These are phyloP conservation scores for Buceros bicornis DNA, from an alignment of 2,797 vertebrate species.

Conservation along the genomic window DNA sequence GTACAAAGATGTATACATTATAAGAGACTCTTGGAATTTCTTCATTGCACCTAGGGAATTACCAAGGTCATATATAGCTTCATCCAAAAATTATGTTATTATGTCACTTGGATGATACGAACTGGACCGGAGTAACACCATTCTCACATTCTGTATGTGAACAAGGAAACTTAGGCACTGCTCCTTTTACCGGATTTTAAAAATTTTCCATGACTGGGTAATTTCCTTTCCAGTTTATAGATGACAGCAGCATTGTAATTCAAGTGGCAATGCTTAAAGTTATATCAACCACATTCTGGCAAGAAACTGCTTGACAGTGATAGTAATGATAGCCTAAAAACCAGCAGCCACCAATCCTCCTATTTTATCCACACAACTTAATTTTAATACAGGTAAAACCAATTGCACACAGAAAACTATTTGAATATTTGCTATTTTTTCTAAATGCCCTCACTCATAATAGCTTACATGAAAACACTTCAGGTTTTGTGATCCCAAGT, in stretches of 20 bases:
- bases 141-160: neutral
- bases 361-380: neutral
- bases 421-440: neutral
- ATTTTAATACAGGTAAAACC: neutral
- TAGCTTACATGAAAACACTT: neutral
- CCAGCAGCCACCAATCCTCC: neutral
- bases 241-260: neutral
- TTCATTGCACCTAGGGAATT: neutral
- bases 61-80: neutral
- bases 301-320: neutral
- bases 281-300: neutral
- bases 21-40: neutral
- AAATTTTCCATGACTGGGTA: neutral
- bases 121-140: neutral
- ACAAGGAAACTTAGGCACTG: neutral
- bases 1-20: neutral
- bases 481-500: neutral
- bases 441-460: rapidly evolving
- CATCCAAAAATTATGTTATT: neutral
- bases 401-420: neutral
- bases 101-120: neutral
- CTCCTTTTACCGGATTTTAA: neutral
- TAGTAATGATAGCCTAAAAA: neutral
- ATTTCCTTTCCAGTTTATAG: neutral
- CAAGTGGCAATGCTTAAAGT: neutral